Base-by-base conservation (phyloP, 2,888 invertebrate genomes). In the Pteria penguin region DNA sequence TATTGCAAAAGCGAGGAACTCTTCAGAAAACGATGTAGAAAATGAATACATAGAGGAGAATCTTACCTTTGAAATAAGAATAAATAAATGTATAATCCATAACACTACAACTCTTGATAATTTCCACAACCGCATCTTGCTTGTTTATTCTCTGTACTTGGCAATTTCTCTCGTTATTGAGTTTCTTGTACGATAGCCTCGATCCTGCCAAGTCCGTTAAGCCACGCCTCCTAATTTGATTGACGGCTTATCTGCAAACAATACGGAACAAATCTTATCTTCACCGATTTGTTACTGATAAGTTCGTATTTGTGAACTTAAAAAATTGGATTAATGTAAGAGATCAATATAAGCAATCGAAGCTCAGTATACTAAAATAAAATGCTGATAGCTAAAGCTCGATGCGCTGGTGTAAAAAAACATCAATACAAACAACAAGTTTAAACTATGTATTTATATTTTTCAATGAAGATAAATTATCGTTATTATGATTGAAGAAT, bases 191-290 rank as follows among this genome's bases (percentile, higher is more conserved):
- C 75, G 18, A 8, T 45, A 85, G 86, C 86, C 88, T 87, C 87
- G 86, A 75, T 87, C 73, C 74, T 77, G 80, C 70, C 68, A 67
- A 68, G 45, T 45, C 63, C 66, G 57, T 61, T 73, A 75, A 76
- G 82, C 85, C 82, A 86, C 86, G 84, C 87, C 86, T 84, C 80
- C 84, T 79, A 74, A 77, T 60, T 81, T 86, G 87, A 87, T 82
- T 87, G 88, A 83, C 87, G 82, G 72, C 36, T 72, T 36, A 69
- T 68, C 73, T 69, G 72, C 68, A 77, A 73, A 74, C 55, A 69
- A 61, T 69, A 61, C 61, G 33, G 67, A 55, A 63, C 60, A 45
- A 65, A 36, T 70, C 69, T 75, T 75, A 75, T 69, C 75, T 63
- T 52, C 62, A 69, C 69, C 52, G 69, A 68, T 75, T 69, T 75